Evolutionary conservation across 2,113 vertebrate species (phyloP).

Genomic region (Noturus placidus): DNA sequence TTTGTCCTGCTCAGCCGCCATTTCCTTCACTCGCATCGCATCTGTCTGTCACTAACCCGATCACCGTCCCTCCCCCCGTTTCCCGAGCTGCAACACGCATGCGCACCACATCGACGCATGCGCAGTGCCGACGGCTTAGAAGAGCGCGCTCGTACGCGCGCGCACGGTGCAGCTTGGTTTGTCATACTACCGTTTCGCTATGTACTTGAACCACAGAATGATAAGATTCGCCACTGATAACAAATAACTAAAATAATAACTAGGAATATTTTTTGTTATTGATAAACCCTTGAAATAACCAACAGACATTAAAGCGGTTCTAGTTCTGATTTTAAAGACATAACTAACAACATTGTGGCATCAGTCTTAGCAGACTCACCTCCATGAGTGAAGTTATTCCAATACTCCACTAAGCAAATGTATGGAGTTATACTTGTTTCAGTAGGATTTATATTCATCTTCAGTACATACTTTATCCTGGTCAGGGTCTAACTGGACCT

Average conservation of each 20-base stretch:
- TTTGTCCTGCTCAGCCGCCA: constrained; percentile 84
- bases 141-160: too few species aligned
- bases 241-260: neutral
- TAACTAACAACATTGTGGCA: neutral
- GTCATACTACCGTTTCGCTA: neutral
- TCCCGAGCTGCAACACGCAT: neutral
- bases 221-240: neutral
- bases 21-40: constrained; percentile 79
- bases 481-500: neutral
- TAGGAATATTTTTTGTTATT: neutral
- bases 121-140: neutral
- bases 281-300: neutral
- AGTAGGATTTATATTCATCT: neutral
- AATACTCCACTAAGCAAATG: neutral
- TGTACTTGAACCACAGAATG: neutral
- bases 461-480: neutral
- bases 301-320: neutral
- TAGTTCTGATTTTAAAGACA: neutral
- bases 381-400: neutral
- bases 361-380: neutral
- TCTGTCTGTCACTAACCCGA: constrained; percentile 64
- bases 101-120: neutral
- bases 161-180: neutral
- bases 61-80: constrained; percentile 51
- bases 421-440: neutral